phyloP scores from a whole-genome alignment of 2,888 invertebrate genomes.

The Candidula unifasciata region DNA sequence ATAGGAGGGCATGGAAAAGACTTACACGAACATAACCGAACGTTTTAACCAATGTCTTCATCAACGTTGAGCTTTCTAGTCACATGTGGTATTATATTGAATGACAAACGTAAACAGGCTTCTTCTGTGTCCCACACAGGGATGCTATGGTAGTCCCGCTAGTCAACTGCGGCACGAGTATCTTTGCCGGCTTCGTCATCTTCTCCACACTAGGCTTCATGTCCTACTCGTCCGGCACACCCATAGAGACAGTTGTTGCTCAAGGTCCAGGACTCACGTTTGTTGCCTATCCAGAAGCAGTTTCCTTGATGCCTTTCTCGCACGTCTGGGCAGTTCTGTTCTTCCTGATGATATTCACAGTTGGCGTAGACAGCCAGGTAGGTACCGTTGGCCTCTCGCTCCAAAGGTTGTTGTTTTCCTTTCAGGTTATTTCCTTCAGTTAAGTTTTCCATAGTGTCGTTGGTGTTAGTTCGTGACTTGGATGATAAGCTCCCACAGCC shows the following conservation, averaged over 20 bases:
- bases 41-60: too few species aligned
- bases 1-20: too few species aligned
- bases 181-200: slow-evolving; percentile 75
- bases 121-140: slow-evolving; percentile 56
- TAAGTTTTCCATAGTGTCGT: neutral
- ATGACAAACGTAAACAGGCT: too few species aligned
- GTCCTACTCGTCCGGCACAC: slow-evolving; percentile 73
- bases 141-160: slow-evolving; percentile 73
- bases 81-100: too few species aligned
- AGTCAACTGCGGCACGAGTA: slow-evolving; percentile 71
- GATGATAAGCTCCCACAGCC: too few species aligned
- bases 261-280: slow-evolving; percentile 77
- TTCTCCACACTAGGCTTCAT: slow-evolving; percentile 81
- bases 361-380: slow-evolving; percentile 77
- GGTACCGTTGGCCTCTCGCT: slow-evolving; percentile 17
- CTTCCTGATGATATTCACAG: slow-evolving; percentile 76
- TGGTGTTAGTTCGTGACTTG: neutral
- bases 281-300: slow-evolving; percentile 77
- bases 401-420: neutral
- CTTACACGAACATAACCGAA: too few species aligned
- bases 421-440: neutral
- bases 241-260: slow-evolving; percentile 74
- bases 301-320: slow-evolving; percentile 73
- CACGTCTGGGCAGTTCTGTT: slow-evolving; percentile 76
- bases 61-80: too few species aligned